Evolutionary conservation across 2,888 invertebrate species (phyloP).

Genomic region (Melinaea marsaeus): DNA sequence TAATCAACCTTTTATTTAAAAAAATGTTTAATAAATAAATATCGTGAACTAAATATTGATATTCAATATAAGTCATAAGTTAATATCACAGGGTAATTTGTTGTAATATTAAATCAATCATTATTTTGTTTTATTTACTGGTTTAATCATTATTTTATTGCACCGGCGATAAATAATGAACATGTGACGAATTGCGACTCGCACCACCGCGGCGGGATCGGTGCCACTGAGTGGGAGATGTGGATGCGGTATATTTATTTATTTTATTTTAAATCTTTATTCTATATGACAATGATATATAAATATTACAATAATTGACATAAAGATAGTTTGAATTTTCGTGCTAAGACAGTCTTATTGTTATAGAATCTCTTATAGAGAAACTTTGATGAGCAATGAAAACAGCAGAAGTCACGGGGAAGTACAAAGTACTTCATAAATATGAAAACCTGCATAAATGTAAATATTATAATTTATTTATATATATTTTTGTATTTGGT

Average conservation of each 20-base stretch:
- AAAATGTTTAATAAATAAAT: neutral
- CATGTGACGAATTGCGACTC: conserved; percentile 50
- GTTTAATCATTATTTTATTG: conserved; percentile 25
- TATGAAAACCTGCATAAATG: no score
- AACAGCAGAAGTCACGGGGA: no score
- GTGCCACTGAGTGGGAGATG: conserved; percentile 10
- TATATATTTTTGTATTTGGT: no score
- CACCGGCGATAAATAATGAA: conserved; percentile 27
- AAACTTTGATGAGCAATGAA: no score
- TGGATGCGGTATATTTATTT: conserved; percentile 11
- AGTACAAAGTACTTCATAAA: no score
- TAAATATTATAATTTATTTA: no score
- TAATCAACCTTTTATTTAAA: no score
- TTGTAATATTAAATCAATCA: conserved; percentile 5
- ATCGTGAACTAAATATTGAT: no score
- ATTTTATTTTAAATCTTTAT: neutral
- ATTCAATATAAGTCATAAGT: no score
- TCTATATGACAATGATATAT: neutral
- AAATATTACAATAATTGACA: neutral
- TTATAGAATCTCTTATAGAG: no score
- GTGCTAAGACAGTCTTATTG: no score
- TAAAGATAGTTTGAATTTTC: no score
- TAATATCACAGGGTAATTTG: neutral
- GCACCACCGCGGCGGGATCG: conserved; percentile 34
- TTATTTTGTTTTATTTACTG: neutral